A percentile compares a stretch with the other conserved stretches of the same genome.
phyloP scores from a whole-genome alignment of 2,113 vertebrate genomes.

The Bucco capensis region DNA sequence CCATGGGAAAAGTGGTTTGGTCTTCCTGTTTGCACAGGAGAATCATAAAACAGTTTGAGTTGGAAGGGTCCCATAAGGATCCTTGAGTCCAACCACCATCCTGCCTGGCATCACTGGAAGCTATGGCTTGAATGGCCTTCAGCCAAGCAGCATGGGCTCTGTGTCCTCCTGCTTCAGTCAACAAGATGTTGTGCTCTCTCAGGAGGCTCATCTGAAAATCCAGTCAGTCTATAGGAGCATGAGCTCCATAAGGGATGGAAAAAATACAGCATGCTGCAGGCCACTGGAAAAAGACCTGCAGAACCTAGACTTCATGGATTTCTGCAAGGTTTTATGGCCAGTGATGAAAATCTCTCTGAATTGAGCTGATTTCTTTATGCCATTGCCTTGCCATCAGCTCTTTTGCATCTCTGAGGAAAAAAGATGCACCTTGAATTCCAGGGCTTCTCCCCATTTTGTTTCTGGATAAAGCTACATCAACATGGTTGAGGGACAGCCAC shows the following conservation, averaged over 20 bases:
- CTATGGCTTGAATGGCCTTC: neutral
- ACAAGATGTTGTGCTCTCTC: too few species aligned
- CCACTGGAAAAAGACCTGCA: too few species aligned
- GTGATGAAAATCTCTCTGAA: neutral
- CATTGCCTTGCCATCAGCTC: neutral
- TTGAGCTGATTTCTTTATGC: neutral
- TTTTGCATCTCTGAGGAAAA: neutral
- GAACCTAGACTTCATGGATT: neutral
- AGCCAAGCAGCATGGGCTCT: neutral
- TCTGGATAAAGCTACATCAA: neutral
- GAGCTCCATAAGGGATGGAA: too few species aligned
- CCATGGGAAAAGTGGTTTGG: neutral
- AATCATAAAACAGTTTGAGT: too few species aligned
- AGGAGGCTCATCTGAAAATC: too few species aligned
- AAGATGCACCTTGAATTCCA: neutral
- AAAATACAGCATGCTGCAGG: too few species aligned
- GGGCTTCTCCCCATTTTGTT: neutral
- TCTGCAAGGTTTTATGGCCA: neutral
- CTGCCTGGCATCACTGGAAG: neutral
- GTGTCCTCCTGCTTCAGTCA: neutral
- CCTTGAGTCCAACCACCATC: accelerated
- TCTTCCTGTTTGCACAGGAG: too few species aligned
- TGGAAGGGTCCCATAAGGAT: too few species aligned
- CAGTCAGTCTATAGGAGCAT: too few species aligned
- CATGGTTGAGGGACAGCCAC: accelerated